phyloP scores from a whole-genome alignment of 2,888 invertebrate species.

The Conomelus anceps region DNA sequence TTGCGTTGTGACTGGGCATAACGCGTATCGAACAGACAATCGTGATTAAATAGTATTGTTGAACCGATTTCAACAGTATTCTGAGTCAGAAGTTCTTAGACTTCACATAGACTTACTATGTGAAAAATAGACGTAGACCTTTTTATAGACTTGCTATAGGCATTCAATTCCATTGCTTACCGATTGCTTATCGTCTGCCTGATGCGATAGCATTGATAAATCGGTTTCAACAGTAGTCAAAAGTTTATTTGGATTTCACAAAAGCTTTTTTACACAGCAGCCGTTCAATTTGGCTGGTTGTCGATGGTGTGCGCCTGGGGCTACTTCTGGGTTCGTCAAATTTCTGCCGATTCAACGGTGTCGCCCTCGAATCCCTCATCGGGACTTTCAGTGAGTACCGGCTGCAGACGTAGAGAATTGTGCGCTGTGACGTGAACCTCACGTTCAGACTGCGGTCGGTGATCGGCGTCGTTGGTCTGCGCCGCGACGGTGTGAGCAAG shows the following conservation, averaged over 20 bases:
- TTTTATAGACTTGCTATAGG: too few species aligned
- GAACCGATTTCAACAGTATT: too few species aligned
- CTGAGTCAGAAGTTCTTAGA: too few species aligned
- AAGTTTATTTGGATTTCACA: background rate
- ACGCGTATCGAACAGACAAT: too few species aligned
- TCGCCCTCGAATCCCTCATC: conserved; percentile 86
- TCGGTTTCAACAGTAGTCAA: too few species aligned
- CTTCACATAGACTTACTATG: too few species aligned
- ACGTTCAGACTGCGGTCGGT: conserved; percentile 37
- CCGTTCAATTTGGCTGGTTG: background rate
- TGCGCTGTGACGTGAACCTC: conserved; percentile 45
- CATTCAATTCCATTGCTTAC: too few species aligned
- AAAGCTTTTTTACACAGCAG: background rate
- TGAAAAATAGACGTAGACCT: too few species aligned
- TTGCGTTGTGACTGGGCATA: too few species aligned
- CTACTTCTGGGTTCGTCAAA: conserved; percentile 49
- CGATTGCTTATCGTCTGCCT: too few species aligned
- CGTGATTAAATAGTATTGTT: too few species aligned
- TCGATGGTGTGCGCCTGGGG: background rate
- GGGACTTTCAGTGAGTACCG: conserved; percentile 64
- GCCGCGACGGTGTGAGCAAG: conserved; percentile 27
- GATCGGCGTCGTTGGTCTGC: conserved; percentile 20
- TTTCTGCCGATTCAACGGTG: conserved; percentile 57
- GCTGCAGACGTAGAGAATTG: conserved; percentile 46
- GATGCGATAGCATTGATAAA: too few species aligned